A percentile compares a stretch with the other conserved stretches of the same genome.
phyloP scores from a whole-genome alignment of 2,113 vertebrate species.

The Gavialis gangeticus region DNA sequence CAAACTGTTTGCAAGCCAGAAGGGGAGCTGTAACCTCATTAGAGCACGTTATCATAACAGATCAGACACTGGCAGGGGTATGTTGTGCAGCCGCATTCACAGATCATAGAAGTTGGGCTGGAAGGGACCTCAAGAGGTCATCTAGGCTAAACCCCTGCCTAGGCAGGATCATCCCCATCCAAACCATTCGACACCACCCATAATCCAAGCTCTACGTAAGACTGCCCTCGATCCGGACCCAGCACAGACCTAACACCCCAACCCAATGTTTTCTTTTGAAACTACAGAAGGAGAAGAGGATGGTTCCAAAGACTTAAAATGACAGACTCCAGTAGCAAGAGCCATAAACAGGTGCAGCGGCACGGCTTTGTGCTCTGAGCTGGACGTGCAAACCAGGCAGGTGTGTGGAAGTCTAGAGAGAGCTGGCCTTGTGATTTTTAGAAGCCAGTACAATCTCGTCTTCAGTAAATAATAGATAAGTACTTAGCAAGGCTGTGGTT shows the following conservation, averaged over 20 bases:
- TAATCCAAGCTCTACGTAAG: too few relatives aligned
- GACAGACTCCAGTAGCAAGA: neutral
- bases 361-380: neutral
- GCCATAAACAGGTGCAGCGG: neutral
- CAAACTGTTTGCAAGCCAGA: conserved; percentile 21
- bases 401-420: neutral
- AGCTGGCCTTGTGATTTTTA: neutral
- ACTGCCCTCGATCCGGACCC: too few relatives aligned
- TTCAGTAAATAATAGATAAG: neutral
- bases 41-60: conserved; percentile 56
- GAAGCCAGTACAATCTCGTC: neutral
- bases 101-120: neutral
- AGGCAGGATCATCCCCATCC: too few relatives aligned
- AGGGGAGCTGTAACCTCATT: conserved; percentile 66
- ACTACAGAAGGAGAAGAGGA: conserved; percentile 44
- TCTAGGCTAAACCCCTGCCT: too few relatives aligned
- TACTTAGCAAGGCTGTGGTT: neutral
- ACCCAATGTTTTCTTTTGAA: conserved; percentile 49
- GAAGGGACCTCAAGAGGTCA: too few relatives aligned
- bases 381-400: rapidly evolving
- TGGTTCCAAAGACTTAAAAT: neutral
- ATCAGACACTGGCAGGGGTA: conserved; percentile 57
- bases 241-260: too few relatives aligned
- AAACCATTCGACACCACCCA: too few relatives aligned
- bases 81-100: conserved; percentile 14